Evolutionary conservation across 2,888 invertebrate genomes (phyloP).

Genomic region (Lasioglossum figueresi): DNA sequence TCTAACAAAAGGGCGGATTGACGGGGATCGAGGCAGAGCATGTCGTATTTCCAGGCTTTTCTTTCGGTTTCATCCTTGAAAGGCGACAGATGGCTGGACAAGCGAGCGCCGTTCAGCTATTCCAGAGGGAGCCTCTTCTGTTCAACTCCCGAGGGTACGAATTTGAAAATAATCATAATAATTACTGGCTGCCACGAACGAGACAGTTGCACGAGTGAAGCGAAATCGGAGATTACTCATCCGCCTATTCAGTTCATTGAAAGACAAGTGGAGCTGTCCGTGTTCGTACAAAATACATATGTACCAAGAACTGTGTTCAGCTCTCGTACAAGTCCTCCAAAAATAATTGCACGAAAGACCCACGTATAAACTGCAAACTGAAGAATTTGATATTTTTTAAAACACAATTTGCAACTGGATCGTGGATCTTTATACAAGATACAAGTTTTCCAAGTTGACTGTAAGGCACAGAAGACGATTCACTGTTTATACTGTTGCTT

Average conservation of each 20-base stretch:
- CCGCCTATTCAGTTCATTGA: background rate
- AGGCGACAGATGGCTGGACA: constrained; percentile 66
- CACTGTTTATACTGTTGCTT: no score
- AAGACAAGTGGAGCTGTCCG: background rate
- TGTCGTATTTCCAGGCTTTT: constrained; percentile 51
- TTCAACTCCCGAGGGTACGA: constrained; percentile 48
- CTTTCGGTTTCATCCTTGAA: constrained; percentile 59
- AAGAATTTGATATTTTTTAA: background rate
- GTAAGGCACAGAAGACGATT: no score
- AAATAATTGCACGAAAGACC: background rate
- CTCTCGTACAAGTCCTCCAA: background rate
- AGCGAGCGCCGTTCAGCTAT: constrained; percentile 44
- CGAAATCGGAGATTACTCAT: background rate
- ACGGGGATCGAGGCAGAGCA: constrained; percentile 36
- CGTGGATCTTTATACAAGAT: no score
- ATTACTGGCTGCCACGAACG: constrained; percentile 20
- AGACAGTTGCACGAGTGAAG: background rate
- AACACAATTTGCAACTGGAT: no score
- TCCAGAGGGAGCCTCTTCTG: constrained; percentile 54
- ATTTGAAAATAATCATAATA: constrained; percentile 58
- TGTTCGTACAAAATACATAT: background rate
- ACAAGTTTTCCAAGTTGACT: no score
- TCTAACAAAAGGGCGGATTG: constrained; percentile 28
- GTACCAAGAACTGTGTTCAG: background rate
- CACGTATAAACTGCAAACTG: no score